A percentile compares a stretch with the other conserved stretches of the same genome.
phyloP scores from a whole-genome alignment of 2,113 vertebrate species.

The Brienomyrus brachyistius region DNA sequence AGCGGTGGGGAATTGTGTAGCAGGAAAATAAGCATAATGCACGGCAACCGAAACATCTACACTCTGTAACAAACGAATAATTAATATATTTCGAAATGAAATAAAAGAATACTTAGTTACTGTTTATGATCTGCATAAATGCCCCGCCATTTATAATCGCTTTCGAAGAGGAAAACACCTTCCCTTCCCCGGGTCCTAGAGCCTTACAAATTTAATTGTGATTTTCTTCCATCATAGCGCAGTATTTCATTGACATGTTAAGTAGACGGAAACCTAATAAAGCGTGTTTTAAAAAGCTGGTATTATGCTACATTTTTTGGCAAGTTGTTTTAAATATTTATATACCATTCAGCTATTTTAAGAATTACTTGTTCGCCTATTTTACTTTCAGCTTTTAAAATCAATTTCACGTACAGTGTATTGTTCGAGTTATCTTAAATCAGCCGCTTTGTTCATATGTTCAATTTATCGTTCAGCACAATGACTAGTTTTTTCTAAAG shows the following conservation, averaged over 20 bases:
- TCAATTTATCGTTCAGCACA: neutral
- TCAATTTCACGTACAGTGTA: neutral
- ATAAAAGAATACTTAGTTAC: neutral
- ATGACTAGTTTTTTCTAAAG: neutral
- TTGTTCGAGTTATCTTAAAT: neutral
- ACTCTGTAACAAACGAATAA: neutral
- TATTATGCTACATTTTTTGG: neutral
- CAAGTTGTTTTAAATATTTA: neutral
- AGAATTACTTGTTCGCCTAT: neutral
- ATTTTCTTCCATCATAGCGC: neutral
- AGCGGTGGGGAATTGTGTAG: neutral
- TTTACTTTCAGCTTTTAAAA: neutral
- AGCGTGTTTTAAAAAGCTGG: neutral
- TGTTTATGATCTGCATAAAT: neutral
- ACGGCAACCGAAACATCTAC: neutral
- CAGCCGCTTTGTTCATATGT: neutral
- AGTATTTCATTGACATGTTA: neutral
- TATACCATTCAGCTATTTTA: neutral
- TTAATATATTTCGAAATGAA: neutral
- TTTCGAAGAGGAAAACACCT: constrained; percentile 8
- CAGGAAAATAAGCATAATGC: constrained; percentile 4
- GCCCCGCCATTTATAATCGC: constrained; percentile 19
- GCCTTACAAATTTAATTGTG: neutral
- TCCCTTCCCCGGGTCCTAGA: constrained; percentile 20
- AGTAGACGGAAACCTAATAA: neutral